These are phyloP conservation scores for Zingel zingel DNA, from an alignment of 2,113 vertebrate genomes.

Conservation along the genomic window DNA sequence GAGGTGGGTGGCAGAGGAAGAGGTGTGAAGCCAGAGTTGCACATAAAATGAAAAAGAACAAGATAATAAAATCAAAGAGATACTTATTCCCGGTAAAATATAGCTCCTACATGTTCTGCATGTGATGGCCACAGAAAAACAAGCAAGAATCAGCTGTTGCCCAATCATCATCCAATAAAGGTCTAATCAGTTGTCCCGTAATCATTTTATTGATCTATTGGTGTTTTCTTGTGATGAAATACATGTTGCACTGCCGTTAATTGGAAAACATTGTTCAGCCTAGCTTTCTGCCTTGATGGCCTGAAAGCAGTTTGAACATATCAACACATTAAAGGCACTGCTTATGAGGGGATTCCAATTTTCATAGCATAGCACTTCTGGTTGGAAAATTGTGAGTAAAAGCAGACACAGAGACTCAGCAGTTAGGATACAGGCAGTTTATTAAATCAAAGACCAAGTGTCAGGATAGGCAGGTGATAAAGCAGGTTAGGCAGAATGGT, in stretches of 20 bases:
- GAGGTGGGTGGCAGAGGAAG: conserved; percentile 46
- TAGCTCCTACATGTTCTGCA: background rate
- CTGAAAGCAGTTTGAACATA: background rate
- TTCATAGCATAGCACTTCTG: no score
- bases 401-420: no score
- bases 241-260: background rate
- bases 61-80: background rate
- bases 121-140: background rate
- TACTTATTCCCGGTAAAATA: background rate
- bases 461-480: conserved; percentile 10
- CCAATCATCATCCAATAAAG: no score
- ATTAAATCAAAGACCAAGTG: background rate
- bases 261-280: background rate
- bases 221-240: no score
- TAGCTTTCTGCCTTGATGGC: background rate
- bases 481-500: conserved; percentile 7
- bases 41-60: conserved; percentile 33
- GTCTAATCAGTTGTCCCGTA: background rate
- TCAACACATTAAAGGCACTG: no score
- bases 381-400: no score
- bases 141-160: background rate
- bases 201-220: background rate
- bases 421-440: no score
- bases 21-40: conserved; percentile 50
- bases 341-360: no score